These are phyloP conservation scores for Calidris pugnax DNA, from an alignment of 2,113 vertebrate species.

Conservation along the genomic window DNA sequence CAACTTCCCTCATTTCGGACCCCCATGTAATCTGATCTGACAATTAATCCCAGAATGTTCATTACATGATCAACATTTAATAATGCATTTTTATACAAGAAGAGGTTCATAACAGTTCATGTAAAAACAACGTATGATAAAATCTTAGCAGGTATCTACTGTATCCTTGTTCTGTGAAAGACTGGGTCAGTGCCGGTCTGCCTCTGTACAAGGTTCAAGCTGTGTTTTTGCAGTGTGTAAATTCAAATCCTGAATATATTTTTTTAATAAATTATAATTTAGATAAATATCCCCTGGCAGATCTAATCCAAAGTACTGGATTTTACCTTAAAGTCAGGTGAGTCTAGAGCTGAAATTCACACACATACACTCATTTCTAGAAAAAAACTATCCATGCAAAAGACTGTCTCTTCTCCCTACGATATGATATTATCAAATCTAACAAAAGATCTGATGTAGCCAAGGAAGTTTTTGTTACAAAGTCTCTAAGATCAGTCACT, in stretches of 20 bases:
- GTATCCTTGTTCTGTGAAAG: not conserved
- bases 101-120: not conserved
- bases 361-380: not conserved
- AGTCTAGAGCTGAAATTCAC: not conserved
- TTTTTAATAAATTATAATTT: not conserved
- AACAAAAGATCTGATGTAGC: conserved; percentile 52
- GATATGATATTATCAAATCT: conserved; percentile 59
- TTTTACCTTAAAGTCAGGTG: not conserved
- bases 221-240: not conserved
- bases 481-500: conserved; percentile 51
- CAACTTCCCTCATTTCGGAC: not conserved
- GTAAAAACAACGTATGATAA: not conserved
- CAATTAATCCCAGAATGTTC: not conserved
- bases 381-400: not conserved
- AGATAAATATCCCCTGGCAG: not conserved
- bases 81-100: not conserved
- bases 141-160: not conserved
- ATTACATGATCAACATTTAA: not conserved
- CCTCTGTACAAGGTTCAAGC: not conserved
- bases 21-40: not conserved
- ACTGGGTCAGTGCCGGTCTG: not conserved
- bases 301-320: not conserved
- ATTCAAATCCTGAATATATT: not conserved
- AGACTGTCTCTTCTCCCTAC: not conserved
- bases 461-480: conserved; percentile 10